Conservation (phyloP, 1,140 invertebrate genomes). For the Cotesia chilonis region DNA sequence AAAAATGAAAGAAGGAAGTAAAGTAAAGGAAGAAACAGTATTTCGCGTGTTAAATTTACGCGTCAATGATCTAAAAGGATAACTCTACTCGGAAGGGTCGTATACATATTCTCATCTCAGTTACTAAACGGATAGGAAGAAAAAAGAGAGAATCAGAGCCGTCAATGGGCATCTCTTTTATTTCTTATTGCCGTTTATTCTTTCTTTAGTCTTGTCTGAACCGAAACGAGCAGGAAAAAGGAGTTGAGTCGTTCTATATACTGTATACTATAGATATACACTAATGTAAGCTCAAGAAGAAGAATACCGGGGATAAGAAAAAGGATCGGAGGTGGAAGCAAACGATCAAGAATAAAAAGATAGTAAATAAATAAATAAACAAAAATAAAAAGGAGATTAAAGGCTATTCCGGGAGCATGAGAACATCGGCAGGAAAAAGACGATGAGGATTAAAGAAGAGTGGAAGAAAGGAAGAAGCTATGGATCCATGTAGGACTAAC, state of each 20-base stretch:
- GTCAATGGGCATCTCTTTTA: slow-evolving; percentile 18
- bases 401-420: slow-evolving; percentile 32
- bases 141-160: slow-evolving; percentile 9
- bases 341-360: slow-evolving; percentile 19
- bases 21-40: background rate
- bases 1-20: background rate
- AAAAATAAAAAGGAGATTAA: slow-evolving; percentile 10
- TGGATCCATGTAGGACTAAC: background rate
- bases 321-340: slow-evolving; percentile 39
- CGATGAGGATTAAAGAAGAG: slow-evolving; percentile 13
- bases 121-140: background rate
- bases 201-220: background rate
- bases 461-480: background rate
- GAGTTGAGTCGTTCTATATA: slow-evolving; percentile 13
- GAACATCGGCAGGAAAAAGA: slow-evolving; percentile 20
- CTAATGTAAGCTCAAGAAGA: slow-evolving; percentile 35
- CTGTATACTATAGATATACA: too few species aligned
- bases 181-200: slow-evolving; percentile 16
- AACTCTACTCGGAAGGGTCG: slow-evolving; percentile 14
- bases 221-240: slow-evolving; percentile 1
- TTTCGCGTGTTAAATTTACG: slow-evolving; percentile 10
- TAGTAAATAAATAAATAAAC: background rate
- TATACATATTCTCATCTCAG: background rate
- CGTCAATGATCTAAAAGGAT: slow-evolving; percentile 21
- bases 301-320: slow-evolving; percentile 35